These are phyloP conservation scores for Phymorhynchus buccinoides DNA, from an alignment of 1,140 invertebrate genomes.

Conservation along the genomic window DNA sequence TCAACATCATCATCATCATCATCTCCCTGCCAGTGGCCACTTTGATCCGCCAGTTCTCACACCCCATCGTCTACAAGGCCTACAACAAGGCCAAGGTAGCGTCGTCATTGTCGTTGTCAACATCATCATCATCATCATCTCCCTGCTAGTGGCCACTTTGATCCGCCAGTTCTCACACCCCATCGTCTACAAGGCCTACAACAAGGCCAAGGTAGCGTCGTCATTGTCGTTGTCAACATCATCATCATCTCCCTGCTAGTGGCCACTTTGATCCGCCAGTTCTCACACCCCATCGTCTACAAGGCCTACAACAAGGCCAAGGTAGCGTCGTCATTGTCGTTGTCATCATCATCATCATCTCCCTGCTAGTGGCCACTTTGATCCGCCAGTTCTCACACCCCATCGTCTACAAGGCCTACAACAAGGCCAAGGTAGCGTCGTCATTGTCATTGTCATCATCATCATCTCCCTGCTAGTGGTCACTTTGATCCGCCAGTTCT, in stretches of 20 bases:
- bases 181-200: conserved; percentile 62
- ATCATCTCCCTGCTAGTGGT: conserved; percentile 57
- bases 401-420: conserved; percentile 62
- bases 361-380: conserved; percentile 57
- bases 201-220: conserved; percentile 41
- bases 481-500: conserved; percentile 61
- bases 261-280: conserved; percentile 61
- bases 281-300: conserved; percentile 61
- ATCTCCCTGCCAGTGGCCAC: conserved; percentile 56
- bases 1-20: no score
- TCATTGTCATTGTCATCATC: no score
- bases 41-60: conserved; percentile 60
- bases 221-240: no score
- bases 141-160: conserved; percentile 57
- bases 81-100: conserved; percentile 52
- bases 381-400: conserved; percentile 62
- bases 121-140: no score
- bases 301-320: conserved; percentile 54
- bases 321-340: no score
- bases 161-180: conserved; percentile 62
- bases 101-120: no score
- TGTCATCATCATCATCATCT: no score
- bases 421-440: conserved; percentile 41
- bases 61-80: conserved; percentile 60
- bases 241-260: conserved; percentile 56